Evolutionary conservation across 2,888 invertebrate genomes (phyloP).

Genomic region (Diaprepes abbreviatus): DNA sequence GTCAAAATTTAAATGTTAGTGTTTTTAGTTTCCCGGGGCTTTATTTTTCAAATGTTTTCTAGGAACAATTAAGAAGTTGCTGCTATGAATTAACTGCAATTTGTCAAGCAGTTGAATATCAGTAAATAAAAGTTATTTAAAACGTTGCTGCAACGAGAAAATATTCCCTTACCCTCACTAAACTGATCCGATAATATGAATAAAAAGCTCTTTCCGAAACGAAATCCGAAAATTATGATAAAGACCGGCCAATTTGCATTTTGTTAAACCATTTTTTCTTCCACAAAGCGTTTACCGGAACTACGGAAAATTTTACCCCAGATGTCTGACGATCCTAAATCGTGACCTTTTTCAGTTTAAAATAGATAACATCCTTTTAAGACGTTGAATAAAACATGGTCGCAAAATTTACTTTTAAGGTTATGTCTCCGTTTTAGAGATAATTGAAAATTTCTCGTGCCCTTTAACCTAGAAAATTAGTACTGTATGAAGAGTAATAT

Average conservation of each 20-base stretch:
- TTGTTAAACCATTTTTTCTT: neutral
- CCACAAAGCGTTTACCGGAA: slow-evolving; percentile 6
- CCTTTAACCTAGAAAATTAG: slow-evolving; percentile 23
- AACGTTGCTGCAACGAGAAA: no score
- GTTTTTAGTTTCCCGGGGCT: no score
- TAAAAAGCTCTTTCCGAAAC: neutral
- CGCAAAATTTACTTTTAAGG: slow-evolving; percentile 29
- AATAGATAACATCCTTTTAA: slow-evolving; percentile 30
- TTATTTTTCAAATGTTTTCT: no score
- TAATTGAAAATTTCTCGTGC: slow-evolving; percentile 32
- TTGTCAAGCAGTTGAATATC: no score
- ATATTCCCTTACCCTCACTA: no score
- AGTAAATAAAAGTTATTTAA: no score
- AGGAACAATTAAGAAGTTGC: no score
- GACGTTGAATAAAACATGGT: slow-evolving; percentile 33
- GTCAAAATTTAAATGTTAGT: no score
- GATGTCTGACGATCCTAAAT: slow-evolving; percentile 5
- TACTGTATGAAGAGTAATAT: slow-evolving; percentile 28
- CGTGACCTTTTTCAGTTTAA: slow-evolving; percentile 28
- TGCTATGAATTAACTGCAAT: no score
- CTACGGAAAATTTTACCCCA: slow-evolving; percentile 4
- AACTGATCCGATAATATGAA: neutral
- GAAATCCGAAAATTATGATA: neutral
- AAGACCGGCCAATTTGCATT: neutral
- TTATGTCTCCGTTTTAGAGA: slow-evolving; percentile 24